Conservation (phyloP, 2,888 invertebrate species). For the Dynastes grantii region DNA sequence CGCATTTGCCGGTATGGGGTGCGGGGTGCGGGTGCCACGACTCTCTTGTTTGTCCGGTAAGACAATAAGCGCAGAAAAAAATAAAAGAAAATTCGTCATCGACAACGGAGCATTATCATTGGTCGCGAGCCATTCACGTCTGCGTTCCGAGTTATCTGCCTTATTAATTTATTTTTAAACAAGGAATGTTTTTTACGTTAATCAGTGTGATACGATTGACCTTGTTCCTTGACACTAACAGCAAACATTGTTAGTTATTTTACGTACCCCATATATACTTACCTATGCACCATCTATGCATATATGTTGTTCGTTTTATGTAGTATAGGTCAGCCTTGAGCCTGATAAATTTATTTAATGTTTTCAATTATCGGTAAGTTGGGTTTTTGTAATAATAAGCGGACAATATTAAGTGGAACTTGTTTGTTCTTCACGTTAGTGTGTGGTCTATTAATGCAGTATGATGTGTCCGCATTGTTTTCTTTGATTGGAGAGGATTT, state of each 20-base stretch:
- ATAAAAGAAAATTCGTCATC: constrained; percentile 13
- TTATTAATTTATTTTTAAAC: constrained; percentile 52
- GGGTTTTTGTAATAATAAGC: constrained; percentile 38
- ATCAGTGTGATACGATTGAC: constrained; percentile 50
- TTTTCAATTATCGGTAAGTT: constrained; percentile 46
- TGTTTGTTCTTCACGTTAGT: constrained; percentile 28
- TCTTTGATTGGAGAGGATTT: neutral
- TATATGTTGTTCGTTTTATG: neutral
- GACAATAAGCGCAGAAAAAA: constrained; percentile 1
- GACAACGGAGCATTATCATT: constrained; percentile 8
- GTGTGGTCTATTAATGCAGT: constrained; percentile 10
- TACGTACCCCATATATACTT: constrained; percentile 2
- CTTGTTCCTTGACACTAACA: constrained; percentile 54
- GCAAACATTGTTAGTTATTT: constrained; percentile 37
- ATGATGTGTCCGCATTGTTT: neutral
- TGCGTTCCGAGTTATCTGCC: constrained; percentile 42
- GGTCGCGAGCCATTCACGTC: constrained; percentile 42
- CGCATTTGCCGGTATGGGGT: neutral
- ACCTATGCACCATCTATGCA: neutral
- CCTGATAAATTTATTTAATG: constrained; percentile 44
- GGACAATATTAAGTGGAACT: constrained; percentile 22
- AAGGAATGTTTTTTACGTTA: constrained; percentile 52
- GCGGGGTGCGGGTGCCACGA: neutral
- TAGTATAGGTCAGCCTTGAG: constrained; percentile 39
- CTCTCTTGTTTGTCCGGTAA: neutral